These are phyloP conservation scores for Ancistrus triradiatus DNA, from an alignment of 2,113 vertebrate species.

Conservation along the genomic window DNA sequence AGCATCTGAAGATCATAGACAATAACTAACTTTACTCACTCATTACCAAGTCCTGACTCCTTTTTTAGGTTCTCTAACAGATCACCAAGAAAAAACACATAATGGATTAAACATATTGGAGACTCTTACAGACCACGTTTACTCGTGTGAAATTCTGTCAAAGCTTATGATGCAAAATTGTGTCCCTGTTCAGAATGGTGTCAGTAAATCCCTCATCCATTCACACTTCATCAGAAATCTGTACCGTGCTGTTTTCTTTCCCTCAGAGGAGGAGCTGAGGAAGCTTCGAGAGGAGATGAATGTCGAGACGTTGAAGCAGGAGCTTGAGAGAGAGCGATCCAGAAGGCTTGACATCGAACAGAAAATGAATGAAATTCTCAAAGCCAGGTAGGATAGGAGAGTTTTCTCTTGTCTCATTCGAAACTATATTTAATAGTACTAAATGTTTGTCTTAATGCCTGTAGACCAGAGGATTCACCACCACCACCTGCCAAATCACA, in stretches of 20 bases:
- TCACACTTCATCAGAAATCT: background rate
- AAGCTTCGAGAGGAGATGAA: constrained; percentile 89
- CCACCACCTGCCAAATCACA: constrained; percentile 70
- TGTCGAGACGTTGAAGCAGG: constrained; percentile 78
- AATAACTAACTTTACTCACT: too few species aligned
- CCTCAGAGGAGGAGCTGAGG: constrained; percentile 91
- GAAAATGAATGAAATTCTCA: constrained; percentile 80
- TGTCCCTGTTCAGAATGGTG: background rate
- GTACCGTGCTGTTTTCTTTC: constrained; percentile 10
- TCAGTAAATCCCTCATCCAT: constrained; percentile 2
- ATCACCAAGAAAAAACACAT: too few species aligned
- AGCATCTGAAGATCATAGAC: too few species aligned
- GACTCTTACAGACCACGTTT: background rate
- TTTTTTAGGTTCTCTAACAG: too few species aligned
- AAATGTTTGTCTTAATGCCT: constrained; percentile 6
- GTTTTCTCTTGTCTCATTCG: background rate
- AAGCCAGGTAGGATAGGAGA: constrained; percentile 69
- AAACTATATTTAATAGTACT: background rate
- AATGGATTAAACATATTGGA: too few species aligned
- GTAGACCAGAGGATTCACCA: constrained; percentile 78
- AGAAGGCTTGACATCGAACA: constrained; percentile 85
- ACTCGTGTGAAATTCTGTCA: background rate
- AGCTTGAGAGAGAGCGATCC: constrained; percentile 85
- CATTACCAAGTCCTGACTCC: too few species aligned
- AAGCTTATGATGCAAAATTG: background rate